Percentiles rank a stretch among this genome's conserved stretches.
These are phyloP conservation scores for Rotaria sp. DNA, from an alignment of 2,888 invertebrate species.

Conservation along the genomic window DNA sequence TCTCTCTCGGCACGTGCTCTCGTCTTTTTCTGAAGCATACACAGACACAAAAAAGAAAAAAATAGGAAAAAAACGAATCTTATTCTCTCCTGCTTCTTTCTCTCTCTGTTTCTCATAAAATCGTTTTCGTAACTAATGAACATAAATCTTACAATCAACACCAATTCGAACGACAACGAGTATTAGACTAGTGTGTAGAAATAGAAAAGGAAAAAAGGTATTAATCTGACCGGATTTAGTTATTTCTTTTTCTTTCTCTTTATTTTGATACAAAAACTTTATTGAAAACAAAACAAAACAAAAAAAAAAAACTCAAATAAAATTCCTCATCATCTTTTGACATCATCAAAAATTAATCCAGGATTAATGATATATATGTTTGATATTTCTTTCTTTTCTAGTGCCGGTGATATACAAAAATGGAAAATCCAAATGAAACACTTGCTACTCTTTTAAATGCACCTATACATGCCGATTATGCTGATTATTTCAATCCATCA, in stretches of 20 bases:
- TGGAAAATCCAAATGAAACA: slow-evolving; percentile 18
- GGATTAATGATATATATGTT: neutral
- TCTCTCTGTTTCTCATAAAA: slow-evolving; percentile 7
- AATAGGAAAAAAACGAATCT: neutral
- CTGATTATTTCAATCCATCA: neutral
- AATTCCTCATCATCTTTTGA: neutral
- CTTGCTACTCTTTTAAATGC: slow-evolving; percentile 12
- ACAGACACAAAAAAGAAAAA: neutral
- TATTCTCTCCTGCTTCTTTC: neutral
- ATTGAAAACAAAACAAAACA: slow-evolving; percentile 5
- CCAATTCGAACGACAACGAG: slow-evolving; percentile 5
- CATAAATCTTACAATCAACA: slow-evolving; percentile 24
- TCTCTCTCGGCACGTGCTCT: slow-evolving; percentile 14
- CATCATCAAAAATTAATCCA: slow-evolving; percentile 20
- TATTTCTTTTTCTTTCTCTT: slow-evolving; percentile 24
- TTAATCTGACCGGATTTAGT: slow-evolving; percentile 21
- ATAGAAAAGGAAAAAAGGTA: slow-evolving; percentile 23
- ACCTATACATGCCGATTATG: neutral
- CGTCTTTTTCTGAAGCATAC: neutral
- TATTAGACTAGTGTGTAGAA: slow-evolving; percentile 7
- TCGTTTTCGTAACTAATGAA: slow-evolving; percentile 24
- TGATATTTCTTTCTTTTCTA: neutral
- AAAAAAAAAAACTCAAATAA: neutral
- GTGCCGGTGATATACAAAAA: slow-evolving; percentile 11
- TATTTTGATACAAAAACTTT: slow-evolving; percentile 11